Evolutionary conservation across 1,140 invertebrate genomes (phyloP), one percentile per base, ranked within the genome.

Genomic region (Parasteatoda tepidariorum): DNA sequence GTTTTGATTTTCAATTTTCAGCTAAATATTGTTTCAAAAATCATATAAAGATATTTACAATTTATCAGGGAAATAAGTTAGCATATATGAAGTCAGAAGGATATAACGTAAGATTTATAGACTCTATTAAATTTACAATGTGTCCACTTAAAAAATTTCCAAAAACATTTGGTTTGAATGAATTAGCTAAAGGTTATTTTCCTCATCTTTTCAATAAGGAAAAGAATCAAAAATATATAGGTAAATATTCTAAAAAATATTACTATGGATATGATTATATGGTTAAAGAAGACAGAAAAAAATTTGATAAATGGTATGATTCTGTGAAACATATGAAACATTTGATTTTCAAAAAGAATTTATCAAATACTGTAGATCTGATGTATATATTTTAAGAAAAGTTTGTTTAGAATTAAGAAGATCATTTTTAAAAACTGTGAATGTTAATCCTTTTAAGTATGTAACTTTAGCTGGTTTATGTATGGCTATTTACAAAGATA

Each of bases 21-120:
- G 22, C 71, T 22, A 74, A 74, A 61, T 61, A 74, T 22, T 74
- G 48, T 3, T 57, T 76, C 15, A 59, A 76, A 59, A 75, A 75
- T 61, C 41, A 57, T 28, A 75, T 59, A 13, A 75, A 61, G 38
- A 1, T 76, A 30, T 61, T 76, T 66, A 34, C 57, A 26, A 61
- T 59, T 30, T 76, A 76, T 76, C 24, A 76, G 28, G 73, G 73
- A 34, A 76, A 76, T 33, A 62, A 76, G 22, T 5, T 76, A n/a
- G 22, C 7, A 9, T 59, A 59, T 38, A 75, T 31, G 26, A 0
- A 59, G 22, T 5, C 62, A 61, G 4, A 2, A 4, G 26, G 48
- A 9, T 61, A 62, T 28, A 61, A 61, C 4, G 31, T 54, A 41
- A 38, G 28, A 33, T 61, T 34, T 31, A 33, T 33, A 3, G 13